Conservation (phyloP, 2,888 invertebrate genomes). For the Ormyrus pomaceus region DNA sequence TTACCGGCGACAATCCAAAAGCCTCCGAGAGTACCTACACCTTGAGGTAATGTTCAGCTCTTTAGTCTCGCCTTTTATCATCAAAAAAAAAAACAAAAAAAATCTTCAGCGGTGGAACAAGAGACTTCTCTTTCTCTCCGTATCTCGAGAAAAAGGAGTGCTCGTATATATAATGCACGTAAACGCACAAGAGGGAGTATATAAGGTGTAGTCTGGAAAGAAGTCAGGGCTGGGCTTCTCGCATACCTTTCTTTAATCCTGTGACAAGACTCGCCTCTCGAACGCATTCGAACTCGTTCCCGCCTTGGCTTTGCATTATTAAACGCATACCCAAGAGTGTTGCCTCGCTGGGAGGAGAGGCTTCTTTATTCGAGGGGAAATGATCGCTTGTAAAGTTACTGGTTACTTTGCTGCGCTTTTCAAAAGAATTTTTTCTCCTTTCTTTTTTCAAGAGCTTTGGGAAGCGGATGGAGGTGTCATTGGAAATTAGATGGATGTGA, state of each 20-base stretch:
- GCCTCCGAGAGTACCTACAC: too few relatives aligned
- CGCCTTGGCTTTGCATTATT: constrained; percentile 35
- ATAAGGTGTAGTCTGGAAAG: too few relatives aligned
- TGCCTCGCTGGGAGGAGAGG: not conserved
- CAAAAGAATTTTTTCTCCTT: too few relatives aligned
- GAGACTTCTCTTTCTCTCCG: too few relatives aligned
- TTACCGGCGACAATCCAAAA: too few relatives aligned
- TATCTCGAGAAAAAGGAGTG: not conserved
- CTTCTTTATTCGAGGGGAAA: constrained; percentile 1
- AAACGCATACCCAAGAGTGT: not conserved
- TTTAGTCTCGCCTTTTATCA: not conserved
- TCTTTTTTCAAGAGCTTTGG: too few relatives aligned
- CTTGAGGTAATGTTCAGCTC: too few relatives aligned
- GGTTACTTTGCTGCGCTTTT: too few relatives aligned
- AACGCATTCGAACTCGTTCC: constrained; percentile 23
- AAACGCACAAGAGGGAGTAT: not conserved
- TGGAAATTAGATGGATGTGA: too few relatives aligned
- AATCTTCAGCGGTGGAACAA: too few relatives aligned
- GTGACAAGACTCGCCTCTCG: not conserved
- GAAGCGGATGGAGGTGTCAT: too few relatives aligned
- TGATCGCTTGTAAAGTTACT: too few relatives aligned
- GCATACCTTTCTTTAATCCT: constrained; percentile 42
- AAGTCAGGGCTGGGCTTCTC: not conserved
- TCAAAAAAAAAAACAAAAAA: not conserved
- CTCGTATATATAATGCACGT: not conserved